Percentiles rank a stretch among this genome's conserved stretches.
phyloP scores from a whole-genome alignment of 2,797 vertebrate species.

The Xenentodon cancila region DNA sequence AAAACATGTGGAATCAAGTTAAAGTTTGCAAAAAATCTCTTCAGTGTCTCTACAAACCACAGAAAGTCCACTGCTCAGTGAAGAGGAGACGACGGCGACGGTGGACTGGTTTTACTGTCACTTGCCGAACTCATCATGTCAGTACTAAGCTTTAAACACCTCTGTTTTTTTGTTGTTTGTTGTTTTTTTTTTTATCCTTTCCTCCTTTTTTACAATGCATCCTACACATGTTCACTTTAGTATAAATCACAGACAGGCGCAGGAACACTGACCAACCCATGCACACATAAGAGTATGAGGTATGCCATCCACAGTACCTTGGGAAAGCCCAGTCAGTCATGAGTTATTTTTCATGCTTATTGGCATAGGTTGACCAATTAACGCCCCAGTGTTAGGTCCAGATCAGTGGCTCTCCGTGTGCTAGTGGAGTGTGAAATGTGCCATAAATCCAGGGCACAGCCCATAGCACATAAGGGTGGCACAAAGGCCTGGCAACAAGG shows the following conservation, averaged over 20 bases:
- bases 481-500: constrained; percentile 63
- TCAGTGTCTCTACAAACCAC: constrained; percentile 44
- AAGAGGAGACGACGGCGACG: constrained; percentile 42
- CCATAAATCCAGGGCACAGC: constrained; percentile 78
- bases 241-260: constrained; percentile 54
- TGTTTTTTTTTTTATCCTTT: constrained; percentile 1
- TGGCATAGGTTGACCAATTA: constrained; percentile 80
- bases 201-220: constrained; percentile 49
- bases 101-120: constrained; percentile 39
- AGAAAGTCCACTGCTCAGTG: constrained; percentile 30
- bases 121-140: constrained; percentile 62
- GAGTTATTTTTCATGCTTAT: constrained; percentile 76
- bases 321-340: constrained; percentile 69
- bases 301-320: constrained; percentile 56
- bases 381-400: constrained; percentile 71
- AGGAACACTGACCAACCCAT: constrained; percentile 55
- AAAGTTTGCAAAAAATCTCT: constrained; percentile 45
- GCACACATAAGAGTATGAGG: constrained; percentile 26
- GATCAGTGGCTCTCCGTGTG: constrained; percentile 69
- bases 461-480: constrained; percentile 68
- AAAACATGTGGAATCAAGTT: constrained; percentile 38
- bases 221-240: constrained; percentile 57
- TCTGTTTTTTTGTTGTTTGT: constrained; percentile 18
- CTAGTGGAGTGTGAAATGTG: constrained; percentile 79
- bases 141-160: constrained; percentile 55